Evolutionary conservation across 2,888 invertebrate genomes (phyloP).

Genomic region (Theretra japonica): DNA sequence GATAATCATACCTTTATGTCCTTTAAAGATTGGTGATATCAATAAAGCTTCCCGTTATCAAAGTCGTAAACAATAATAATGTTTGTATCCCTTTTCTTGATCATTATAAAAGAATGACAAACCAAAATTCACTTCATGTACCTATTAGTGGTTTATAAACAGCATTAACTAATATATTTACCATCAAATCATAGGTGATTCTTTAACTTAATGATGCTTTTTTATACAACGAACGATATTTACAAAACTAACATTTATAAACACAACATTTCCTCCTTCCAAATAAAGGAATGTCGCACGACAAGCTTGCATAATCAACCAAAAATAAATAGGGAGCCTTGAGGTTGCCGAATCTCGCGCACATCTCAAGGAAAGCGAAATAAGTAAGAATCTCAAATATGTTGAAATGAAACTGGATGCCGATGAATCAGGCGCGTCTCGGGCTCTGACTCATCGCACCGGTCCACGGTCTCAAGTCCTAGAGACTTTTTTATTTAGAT

Average conservation of each 20-base stretch:
- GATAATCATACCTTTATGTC: too few species aligned
- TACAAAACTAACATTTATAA: neutral
- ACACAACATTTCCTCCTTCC: neutral
- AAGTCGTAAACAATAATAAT: too few species aligned
- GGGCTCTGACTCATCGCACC: slow-evolving; percentile 46
- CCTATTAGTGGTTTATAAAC: too few species aligned
- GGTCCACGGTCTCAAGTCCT: slow-evolving; percentile 28
- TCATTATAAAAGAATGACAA: too few species aligned
- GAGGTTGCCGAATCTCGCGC: slow-evolving; percentile 28
- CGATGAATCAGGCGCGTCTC: slow-evolving; percentile 56
- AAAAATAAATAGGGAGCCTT: slow-evolving; percentile 5
- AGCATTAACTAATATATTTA: too few species aligned
- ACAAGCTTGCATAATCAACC: neutral
- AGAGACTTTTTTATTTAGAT: slow-evolving; percentile 14
- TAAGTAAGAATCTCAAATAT: slow-evolving; percentile 36
- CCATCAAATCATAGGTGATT: too few species aligned
- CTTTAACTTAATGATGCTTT: too few species aligned
- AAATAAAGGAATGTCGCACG: neutral
- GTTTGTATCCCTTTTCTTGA: too few species aligned
- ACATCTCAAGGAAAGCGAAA: slow-evolving; percentile 25
- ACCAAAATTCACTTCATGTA: too few species aligned
- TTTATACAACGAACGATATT: too few species aligned
- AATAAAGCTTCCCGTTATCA: too few species aligned
- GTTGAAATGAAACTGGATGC: slow-evolving; percentile 41
- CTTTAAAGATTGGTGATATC: too few species aligned